Evolutionary conservation across 2,797 vertebrate species (phyloP).

Genomic region (Pterois miles): DNA sequence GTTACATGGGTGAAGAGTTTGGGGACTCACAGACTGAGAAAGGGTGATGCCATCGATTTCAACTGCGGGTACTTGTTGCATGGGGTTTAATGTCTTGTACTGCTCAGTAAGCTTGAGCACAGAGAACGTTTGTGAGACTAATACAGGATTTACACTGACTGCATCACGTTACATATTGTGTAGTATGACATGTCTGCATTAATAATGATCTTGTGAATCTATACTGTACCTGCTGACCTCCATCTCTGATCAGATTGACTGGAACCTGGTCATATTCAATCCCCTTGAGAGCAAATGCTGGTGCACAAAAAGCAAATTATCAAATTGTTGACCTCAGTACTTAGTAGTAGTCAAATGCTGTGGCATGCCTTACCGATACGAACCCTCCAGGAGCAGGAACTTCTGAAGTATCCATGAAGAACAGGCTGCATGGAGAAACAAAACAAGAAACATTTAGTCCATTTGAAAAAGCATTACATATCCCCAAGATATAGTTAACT

Average conservation of each 20-base stretch:
- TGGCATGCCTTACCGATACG: constrained; percentile 89
- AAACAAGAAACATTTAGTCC: constrained; percentile 1
- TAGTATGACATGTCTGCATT: not conserved
- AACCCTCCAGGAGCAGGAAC: constrained; percentile 98
- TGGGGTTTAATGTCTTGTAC: constrained; percentile 91
- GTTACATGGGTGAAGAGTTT: not conserved
- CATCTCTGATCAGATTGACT: constrained; percentile 92
- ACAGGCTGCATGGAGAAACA: constrained; percentile 83
- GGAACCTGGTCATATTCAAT: constrained; percentile 89
- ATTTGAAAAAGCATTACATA: not conserved
- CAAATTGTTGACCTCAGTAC: not conserved
- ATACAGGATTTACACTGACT: not conserved
- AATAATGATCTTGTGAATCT: not conserved
- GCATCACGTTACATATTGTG: not conserved
- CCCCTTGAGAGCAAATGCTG: constrained; percentile 94
- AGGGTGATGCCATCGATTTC: constrained; percentile 92
- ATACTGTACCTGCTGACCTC: constrained; percentile 91
- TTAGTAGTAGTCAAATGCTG: not conserved
- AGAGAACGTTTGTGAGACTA: not conserved
- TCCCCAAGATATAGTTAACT: not conserved
- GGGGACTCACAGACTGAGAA: constrained; percentile 93
- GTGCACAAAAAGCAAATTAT: constrained; percentile 15
- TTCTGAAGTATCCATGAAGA: constrained; percentile 96
- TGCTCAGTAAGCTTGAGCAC: constrained; percentile 84
- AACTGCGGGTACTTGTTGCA: constrained; percentile 95